Base-by-base conservation (phyloP, 2,113 vertebrate genomes). In the Oryzias curvinotus region DNA sequence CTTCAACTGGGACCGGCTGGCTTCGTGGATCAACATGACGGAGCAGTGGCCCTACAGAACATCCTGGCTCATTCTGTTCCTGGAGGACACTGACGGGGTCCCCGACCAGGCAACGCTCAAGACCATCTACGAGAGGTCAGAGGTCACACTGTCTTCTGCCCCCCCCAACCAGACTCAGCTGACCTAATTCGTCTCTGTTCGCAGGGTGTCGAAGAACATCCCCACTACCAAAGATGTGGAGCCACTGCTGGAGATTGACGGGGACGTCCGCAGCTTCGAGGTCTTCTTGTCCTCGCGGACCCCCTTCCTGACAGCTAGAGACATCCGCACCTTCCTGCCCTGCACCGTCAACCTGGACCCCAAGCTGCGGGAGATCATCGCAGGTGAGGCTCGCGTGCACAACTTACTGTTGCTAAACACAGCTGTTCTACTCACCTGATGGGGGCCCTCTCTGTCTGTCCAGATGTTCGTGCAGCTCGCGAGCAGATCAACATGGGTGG, bases 21-120 rank as follows among this genome's bases (percentile, higher is more conserved):
- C 95, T 0, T 97, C 96, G 7, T 99, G 97, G 97, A 99, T 99
- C 90, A 98, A 98, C 86, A 91, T 99, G 65, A 99, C 97, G 0
- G 97, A 99, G 81, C 96, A 98, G 88, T 99, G 97, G 97, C 97
- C 97, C 0, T 99, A 99, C 66, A 92, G 97, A 21, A 99, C 96
- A 0, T 99, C 97, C 0, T 99, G 97, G 97, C 92, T 98, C 55
- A 96, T 99, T 65, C 70, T 99, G 5, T 96, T 94, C 86, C 86
- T 99, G 80, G 97, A 98, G 74, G 96, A 99, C 85, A 97, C 94
- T 0, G 95, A 98, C 18, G 93, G 91, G 7, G 82, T 98, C 60
- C 93, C 95, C 0, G 97, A 98, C 70, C 95, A 95, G 46, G 88
- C 93, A 73, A 93, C 93, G 0, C 85, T 99, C 23, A 98, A 98